Evolutionary conservation across 2,113 vertebrate genomes (phyloP), one percentile per base, ranked within the genome.

Genomic region (Vombatus ursinus): DNA sequence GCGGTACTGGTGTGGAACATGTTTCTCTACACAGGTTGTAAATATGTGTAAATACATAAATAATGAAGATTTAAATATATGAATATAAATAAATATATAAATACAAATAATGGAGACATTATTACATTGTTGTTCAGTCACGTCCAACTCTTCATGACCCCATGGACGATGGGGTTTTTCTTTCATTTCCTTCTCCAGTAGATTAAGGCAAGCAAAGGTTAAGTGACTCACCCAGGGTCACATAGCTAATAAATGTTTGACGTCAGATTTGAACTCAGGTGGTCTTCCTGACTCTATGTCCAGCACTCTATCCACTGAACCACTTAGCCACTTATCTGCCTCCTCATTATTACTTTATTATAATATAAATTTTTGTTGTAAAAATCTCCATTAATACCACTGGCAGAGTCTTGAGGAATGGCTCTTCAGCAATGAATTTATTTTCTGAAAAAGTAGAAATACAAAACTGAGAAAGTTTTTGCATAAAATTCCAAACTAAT

Each of bases 351-450:
- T n/a, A n/a, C 5, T 19, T 37, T 68, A 5, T 68, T 68, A 68
- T 37, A 37, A 37, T 0, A n/a, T 19, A n/a, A n/a, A 77, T 77
- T 77, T 77, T 8, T n/a, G 61, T 6, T n/a, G 37, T 16, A n/a
- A n/a, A 16, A n/a, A 61, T 61, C 26, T 61, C 54, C 54, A 31
- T 28, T 61, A 37, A 16, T n/a, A 37, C 3, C 12, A 68, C 61
- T 31, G 90, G 24, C n/a, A 97, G 50, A 84, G 19, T 89, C 16
- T 93, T 92, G 51, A 96, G 91, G 22, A 93, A 3, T 53, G 44
- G 44, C 94, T 98, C 49, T 54, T 97, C 92, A 97, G 91, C 23
- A 54, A 51, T 92, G 0, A 92, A 57, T 50, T 96, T 14, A 89
- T 93, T 97, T 97, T 90, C 90, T 5, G 6, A 37, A 54, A 93